Evolutionary conservation across 1,140 invertebrate genomes (phyloP).

Genomic region (Papilio machaon): DNA sequence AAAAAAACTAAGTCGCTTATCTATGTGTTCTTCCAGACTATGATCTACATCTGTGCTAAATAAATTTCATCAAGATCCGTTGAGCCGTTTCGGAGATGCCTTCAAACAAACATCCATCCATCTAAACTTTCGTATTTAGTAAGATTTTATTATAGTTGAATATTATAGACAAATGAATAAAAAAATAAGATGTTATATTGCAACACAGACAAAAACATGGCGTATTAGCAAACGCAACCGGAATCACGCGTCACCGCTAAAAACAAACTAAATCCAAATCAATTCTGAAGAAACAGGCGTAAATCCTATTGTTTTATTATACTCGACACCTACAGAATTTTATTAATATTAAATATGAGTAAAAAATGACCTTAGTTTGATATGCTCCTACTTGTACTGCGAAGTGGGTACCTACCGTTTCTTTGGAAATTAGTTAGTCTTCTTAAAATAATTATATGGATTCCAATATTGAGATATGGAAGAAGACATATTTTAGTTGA

Average conservation of each 20-base stretch:
- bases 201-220: slow-evolving; percentile 13
- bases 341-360: slow-evolving; percentile 67
- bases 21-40: too few relatives aligned
- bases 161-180: neutral
- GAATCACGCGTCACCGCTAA: slow-evolving; percentile 51
- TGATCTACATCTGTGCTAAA: too few relatives aligned
- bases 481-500: too few relatives aligned
- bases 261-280: slow-evolving; percentile 50
- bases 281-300: slow-evolving; percentile 49
- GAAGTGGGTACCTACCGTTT: neutral
- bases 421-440: too few relatives aligned
- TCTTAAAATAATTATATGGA: too few relatives aligned
- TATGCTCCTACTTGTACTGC: slow-evolving; percentile 49
- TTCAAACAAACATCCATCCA: too few relatives aligned
- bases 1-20: too few relatives aligned
- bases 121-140: too few relatives aligned
- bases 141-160: neutral
- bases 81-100: too few relatives aligned
- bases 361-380: slow-evolving; percentile 66
- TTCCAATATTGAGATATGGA: too few relatives aligned
- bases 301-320: slow-evolving; percentile 56
- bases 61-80: too few relatives aligned
- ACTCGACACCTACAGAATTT: slow-evolving; percentile 46
- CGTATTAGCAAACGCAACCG: slow-evolving; percentile 43
- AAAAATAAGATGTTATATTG: neutral